Conservation (phyloP, 2,797 vertebrate species). For the Sebastes ruberrimus region DNA sequence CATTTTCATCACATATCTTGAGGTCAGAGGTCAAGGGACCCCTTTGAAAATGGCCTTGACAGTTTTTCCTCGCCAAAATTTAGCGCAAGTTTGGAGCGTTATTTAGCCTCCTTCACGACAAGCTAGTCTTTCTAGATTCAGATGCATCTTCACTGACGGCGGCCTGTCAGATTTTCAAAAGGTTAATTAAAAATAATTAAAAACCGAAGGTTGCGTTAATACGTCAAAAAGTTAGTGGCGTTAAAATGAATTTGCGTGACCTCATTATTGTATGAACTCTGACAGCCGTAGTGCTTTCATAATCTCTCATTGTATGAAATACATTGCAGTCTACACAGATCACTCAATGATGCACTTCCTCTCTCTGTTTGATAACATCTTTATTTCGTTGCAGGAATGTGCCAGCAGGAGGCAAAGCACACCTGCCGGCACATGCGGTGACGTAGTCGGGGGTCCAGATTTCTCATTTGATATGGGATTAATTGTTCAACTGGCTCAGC, state of each 20-base stretch:
- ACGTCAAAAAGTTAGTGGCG: background rate
- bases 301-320: background rate
- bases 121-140: too few species aligned
- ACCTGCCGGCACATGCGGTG: conserved; percentile 49
- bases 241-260: background rate
- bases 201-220: background rate
- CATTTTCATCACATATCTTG: too few species aligned
- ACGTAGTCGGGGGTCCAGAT: conserved; percentile 51
- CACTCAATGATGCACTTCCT: conserved; percentile 14
- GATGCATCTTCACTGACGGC: background rate
- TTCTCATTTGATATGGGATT: conserved; percentile 71
- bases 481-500: conserved; percentile 75
- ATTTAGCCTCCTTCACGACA: too few species aligned
- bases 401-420: conserved; percentile 45
- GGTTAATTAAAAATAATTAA: background rate
- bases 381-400: conserved; percentile 43
- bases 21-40: too few species aligned
- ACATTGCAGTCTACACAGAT: conserved; percentile 6
- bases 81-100: background rate
- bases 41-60: too few species aligned
- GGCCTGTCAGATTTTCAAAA: background rate
- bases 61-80: too few species aligned
- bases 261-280: background rate
- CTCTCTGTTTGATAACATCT: conserved; percentile 37
- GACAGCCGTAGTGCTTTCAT: background rate